Evolutionary conservation across 2,888 invertebrate species (phyloP), one percentile per base, ranked within the genome.

Genomic region (Gymnosoma rotundatum): DNA sequence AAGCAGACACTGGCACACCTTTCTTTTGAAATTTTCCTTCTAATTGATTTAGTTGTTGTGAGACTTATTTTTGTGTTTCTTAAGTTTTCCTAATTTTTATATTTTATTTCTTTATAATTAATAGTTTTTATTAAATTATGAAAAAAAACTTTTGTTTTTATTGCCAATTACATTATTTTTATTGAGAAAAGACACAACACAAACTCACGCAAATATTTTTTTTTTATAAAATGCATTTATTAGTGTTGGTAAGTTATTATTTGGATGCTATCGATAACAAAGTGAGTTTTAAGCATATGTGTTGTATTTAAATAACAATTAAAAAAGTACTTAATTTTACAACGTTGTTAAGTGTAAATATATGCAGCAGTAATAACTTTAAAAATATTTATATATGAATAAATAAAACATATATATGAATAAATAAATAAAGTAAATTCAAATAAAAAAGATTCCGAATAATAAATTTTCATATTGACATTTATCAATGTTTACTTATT

Each of bases 1-100:
- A 72, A 64, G 69, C 70, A 78, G 70, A 82, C 78, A 61, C 60
- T 83, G 83, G 81, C 84, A 84, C 84, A 84, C 84, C 84, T 84
- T 84, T 84, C 84, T 84, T 84, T 74, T 61, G 61, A 76, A 63
- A 69, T 58, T 76, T 73, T 75, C 20, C 64, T 52, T 48, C 52
- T 74, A 63, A 52, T 60, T n/a, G 1, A 52, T 32, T 6, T 36
- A 63, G 54, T 73, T 52, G 64, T 58, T 20, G 56, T 70, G 38
- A n/a, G 42, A 52, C 69, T 60, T 56, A 64, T 58, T 60, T 52
- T 20, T 58, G 60, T 25, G 38, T 32, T 32, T 32, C 7, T 32
- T n/a, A 8, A 50, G 54, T 61, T 32, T 60, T 56, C 0, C 21
- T 58, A 12, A 10, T 58, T 58, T 54, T 64, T 6, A 45, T 52